Percentiles rank a stretch among this genome's conserved stretches.
These are phyloP conservation scores for Elegia similella DNA, from an alignment of 2,888 invertebrate species.

Conservation along the genomic window DNA sequence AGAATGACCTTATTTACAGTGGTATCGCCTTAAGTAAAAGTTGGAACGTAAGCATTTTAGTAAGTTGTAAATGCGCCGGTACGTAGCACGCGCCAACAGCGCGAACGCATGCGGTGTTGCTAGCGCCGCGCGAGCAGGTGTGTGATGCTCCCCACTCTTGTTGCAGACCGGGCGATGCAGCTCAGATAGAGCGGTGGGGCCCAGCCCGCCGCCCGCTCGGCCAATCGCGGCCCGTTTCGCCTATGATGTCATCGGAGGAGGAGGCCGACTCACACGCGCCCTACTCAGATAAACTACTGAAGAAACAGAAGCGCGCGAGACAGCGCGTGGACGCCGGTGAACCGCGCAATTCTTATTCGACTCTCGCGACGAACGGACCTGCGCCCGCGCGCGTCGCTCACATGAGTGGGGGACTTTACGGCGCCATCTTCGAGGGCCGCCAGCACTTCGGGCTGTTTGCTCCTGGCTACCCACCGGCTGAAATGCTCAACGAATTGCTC, in stretches of 20 bases:
- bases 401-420: constrained; percentile 93
- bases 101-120: constrained; percentile 44
- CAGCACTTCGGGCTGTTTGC: constrained; percentile 91
- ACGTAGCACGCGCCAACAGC: constrained; percentile 25
- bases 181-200: constrained; percentile 77
- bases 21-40: neutral
- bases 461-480: constrained; percentile 92
- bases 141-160: constrained; percentile 61
- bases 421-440: constrained; percentile 92
- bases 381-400: constrained; percentile 86
- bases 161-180: constrained; percentile 79
- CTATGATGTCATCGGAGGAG: constrained; percentile 98
- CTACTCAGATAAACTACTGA: constrained; percentile 95
- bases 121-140: constrained; percentile 67
- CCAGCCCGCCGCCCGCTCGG: constrained; percentile 84
- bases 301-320: constrained; percentile 96
- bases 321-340: constrained; percentile 98
- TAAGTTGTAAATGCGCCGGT: constrained; percentile 21
- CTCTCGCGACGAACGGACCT: constrained; percentile 79
- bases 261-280: constrained; percentile 96
- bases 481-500: constrained; percentile 95
- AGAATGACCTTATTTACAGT: no score
- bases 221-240: constrained; percentile 92
- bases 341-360: constrained; percentile 94
- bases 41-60: constrained; percentile 9